Base-by-base conservation (phyloP, 2,113 vertebrate genomes). In the Chaenocephalus aceratus region DNA sequence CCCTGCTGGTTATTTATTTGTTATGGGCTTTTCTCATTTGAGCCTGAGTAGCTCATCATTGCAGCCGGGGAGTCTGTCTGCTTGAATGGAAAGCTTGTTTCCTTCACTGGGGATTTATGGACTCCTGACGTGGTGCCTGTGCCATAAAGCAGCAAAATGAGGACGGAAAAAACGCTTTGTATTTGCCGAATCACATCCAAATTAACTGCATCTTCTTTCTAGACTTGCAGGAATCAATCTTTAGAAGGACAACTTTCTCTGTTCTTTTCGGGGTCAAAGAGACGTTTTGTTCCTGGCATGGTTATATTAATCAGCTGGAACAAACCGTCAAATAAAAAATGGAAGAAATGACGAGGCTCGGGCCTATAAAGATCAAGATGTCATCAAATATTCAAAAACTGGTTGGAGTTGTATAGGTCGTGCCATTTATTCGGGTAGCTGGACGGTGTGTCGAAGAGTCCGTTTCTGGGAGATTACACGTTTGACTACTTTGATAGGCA, bases 1-100 rank as follows among this genome's bases (percentile, higher is more conserved):
- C 61, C 75, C 83, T 65, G 85, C 82, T 72, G 79, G 73, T 92
- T 93, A 91, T 92, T 94, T 90, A 94, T 92, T 89, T 89, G 88
- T 83, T 81, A 62, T 79, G 75, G 67, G 77, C 60, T 89, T 91
- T 88, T 94, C 85, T 92, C 83, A 91, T 90, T 91, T 64, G 63
- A 79, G 84, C 58, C 80, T 51, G 90, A 89, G 79, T 76, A 87
- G 86, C 87, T 92, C 90, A 87, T 91, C 85, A 88, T 80, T 80
- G 82, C 80, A 57, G 80, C 72, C 49, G 48, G 51, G 58, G 77
- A 77, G 83, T 63, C 77, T 66, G 83, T 74, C 74, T 64, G 82
- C 10, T 61, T 60, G 72, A 85, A 78, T 61, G 34, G 77, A 41
- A 30, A 79, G 82, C 64, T 54, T 66, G 49, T 76, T 86, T 87